Percentiles rank a stretch among this genome's conserved stretches.
Evolutionary conservation across 2,113 vertebrate genomes (phyloP).

Genomic region (Sinosuthora webbiana): DNA sequence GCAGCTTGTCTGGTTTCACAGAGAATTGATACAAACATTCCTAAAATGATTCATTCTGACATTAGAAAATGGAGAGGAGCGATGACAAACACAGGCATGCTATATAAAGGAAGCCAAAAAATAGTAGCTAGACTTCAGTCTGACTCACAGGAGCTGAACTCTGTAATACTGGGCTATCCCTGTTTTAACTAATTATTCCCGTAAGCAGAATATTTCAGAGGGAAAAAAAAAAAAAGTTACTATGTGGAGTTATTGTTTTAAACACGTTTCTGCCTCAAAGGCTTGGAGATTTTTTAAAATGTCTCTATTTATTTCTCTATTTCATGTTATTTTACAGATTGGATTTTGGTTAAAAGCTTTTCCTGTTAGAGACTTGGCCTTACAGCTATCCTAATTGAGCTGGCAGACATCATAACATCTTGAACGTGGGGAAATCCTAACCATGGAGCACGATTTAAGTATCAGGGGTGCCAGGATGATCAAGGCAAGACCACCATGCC

Average conservation of each 20-base stretch:
- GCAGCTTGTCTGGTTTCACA: slow-evolving; percentile 33
- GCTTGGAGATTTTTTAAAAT: neutral
- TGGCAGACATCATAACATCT: neutral
- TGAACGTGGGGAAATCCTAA: neutral
- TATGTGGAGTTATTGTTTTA: neutral
- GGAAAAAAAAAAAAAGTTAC: neutral
- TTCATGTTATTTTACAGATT: neutral
- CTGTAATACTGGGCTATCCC: neutral
- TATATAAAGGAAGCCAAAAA: slow-evolving; percentile 48
- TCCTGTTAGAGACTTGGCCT: neutral
- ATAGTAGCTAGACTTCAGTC: slow-evolving; percentile 37
- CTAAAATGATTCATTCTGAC: slow-evolving; percentile 14
- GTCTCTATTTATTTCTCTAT: neutral
- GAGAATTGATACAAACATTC: slow-evolving; percentile 41
- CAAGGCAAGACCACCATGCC: neutral
- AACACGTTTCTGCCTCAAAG: neutral
- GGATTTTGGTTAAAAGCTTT: neutral
- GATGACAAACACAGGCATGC: slow-evolving; percentile 43
- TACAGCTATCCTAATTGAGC: neutral
- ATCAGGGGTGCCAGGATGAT: neutral
- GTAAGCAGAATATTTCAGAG: neutral
- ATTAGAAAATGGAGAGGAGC: slow-evolving; percentile 41
- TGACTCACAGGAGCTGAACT: slow-evolving; percentile 50
- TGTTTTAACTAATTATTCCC: slow-evolving; percentile 1
- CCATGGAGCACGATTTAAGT: neutral